A percentile compares a stretch with the other conserved stretches of the same genome.
Conservation (phyloP, 2,888 invertebrate genomes). For the Pachymerium ferrugineum region DNA sequence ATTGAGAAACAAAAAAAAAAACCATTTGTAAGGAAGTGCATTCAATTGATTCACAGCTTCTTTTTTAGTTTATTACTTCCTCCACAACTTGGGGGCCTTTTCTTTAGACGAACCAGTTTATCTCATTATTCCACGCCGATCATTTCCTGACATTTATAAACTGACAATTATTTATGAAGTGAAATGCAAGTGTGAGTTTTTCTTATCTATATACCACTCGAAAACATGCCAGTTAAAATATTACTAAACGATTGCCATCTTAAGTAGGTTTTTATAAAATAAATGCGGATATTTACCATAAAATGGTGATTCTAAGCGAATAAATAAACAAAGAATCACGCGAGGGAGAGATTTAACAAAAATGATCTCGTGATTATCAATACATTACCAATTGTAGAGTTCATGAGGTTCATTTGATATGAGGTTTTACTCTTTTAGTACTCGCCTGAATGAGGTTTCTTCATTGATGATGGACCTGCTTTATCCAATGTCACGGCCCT, state of each 20-base stretch:
- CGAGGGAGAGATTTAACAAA: background rate
- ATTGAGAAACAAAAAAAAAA: background rate
- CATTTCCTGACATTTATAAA: background rate
- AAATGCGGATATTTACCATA: background rate
- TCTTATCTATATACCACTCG: no score
- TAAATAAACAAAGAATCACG: background rate
- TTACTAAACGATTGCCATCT: no score
- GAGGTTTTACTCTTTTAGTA: background rate
- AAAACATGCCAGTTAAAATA: no score
- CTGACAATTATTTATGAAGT: background rate
- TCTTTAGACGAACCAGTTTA: no score
- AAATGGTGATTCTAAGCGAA: no score
- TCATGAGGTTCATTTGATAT: background rate
- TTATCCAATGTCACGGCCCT: background rate
- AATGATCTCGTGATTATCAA: background rate
- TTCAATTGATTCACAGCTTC: background rate
- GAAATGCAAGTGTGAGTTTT: no score
- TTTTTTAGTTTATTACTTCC: conserved; percentile 1
- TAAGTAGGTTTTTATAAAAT: background rate
- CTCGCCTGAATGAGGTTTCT: background rate
- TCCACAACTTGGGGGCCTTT: no score
- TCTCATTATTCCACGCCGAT: no score
- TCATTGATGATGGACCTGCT: background rate
- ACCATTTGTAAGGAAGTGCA: background rate
- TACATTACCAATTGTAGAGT: background rate